Conservation (phyloP, 2,888 invertebrate species). For the Melolontha melolontha region DNA sequence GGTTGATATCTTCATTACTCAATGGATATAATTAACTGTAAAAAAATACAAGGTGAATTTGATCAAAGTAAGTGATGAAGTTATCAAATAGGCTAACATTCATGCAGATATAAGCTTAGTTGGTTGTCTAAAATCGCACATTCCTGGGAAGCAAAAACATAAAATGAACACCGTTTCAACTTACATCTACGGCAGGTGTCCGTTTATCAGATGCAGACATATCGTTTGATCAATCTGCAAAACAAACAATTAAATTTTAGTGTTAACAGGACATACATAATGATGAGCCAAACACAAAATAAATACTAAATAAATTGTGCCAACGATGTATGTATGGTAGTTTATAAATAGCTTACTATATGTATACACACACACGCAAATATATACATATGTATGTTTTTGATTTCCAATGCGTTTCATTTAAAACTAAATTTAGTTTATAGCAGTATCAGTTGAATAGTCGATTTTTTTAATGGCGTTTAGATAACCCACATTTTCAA, state of each 20-base stretch:
- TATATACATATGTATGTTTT: constrained; percentile 17
- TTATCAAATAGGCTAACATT: background rate
- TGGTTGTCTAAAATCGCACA: background rate
- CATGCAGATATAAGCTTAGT: background rate
- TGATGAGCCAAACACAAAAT: constrained; percentile 25
- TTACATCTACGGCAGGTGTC: constrained; percentile 33
- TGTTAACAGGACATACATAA: constrained; percentile 3
- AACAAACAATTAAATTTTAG: constrained; percentile 21
- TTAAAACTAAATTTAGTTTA: constrained; percentile 23
- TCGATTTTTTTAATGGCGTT: background rate
- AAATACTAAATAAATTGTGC: constrained; percentile 33
- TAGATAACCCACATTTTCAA: constrained; percentile 4
- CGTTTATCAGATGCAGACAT: constrained; percentile 31
- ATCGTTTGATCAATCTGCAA: constrained; percentile 23
- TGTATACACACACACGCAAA: background rate
- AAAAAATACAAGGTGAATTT: too few relatives aligned
- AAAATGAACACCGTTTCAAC: constrained; percentile 13
- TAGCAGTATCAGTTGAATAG: constrained; percentile 9
- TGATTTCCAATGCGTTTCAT: constrained; percentile 22
- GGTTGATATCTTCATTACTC: too few relatives aligned
- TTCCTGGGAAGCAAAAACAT: background rate
- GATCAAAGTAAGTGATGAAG: too few relatives aligned
- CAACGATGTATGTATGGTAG: constrained; percentile 24
- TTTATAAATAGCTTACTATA: constrained; percentile 13
- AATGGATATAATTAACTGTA: too few relatives aligned